Conservation (phyloP, 1,140 invertebrate species). For the Melipona quadrifasciata region DNA sequence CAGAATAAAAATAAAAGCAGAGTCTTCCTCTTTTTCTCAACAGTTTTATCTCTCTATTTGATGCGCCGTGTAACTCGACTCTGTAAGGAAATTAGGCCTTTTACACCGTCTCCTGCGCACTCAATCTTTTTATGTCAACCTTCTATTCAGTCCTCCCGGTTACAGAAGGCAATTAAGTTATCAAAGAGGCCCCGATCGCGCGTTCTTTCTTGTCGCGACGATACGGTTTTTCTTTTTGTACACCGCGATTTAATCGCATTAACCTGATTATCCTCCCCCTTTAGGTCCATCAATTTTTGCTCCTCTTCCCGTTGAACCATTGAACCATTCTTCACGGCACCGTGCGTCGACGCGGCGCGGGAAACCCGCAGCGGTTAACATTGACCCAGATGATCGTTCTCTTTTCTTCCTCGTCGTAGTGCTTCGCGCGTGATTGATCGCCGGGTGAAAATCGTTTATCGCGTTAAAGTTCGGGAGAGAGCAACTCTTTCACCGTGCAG, state of each 20-base stretch:
- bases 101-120: not conserved
- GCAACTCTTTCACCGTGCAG: not conserved
- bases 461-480: not conserved
- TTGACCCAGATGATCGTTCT: constrained; percentile 3
- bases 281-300: not conserved
- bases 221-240: not conserved
- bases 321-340: not conserved
- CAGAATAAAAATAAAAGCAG: too few species aligned
- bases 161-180: not conserved
- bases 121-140: not conserved
- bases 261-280: not conserved
- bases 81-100: not conserved
- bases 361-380: not conserved
- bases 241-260: not conserved
- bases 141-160: not conserved
- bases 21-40: not conserved
- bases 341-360: too few species aligned
- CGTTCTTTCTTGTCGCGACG: not conserved
- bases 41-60: not conserved
- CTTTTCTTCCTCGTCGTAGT: not conserved
- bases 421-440: not conserved
- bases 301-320: not conserved
- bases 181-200: not conserved
- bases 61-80: not conserved
- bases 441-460: not conserved